Evolutionary conservation across 2,888 invertebrate genomes (phyloP).

Genomic region (Caenorhabditis sulstoni): DNA sequence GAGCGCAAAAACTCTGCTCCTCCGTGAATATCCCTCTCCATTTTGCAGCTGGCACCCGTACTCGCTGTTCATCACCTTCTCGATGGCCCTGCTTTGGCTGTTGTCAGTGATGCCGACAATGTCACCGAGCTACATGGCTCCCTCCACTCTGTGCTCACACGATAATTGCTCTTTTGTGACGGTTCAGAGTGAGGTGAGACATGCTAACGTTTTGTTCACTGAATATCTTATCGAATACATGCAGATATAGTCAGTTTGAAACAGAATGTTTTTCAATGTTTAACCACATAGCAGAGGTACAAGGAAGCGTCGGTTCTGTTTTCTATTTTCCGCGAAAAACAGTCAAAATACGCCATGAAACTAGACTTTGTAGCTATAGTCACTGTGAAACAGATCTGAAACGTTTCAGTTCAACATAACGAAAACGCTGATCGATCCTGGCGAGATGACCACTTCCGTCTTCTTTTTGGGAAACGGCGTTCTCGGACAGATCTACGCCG

Average conservation of each 20-base stretch:
- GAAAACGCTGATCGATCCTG: slow-evolving; percentile 57
- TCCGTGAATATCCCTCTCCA: too few relatives aligned
- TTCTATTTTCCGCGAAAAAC: too few relatives aligned
- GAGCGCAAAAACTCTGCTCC: too few relatives aligned
- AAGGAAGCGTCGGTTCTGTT: too few relatives aligned
- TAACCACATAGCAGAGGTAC: too few relatives aligned
- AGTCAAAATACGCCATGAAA: too few relatives aligned
- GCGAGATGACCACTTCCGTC: slow-evolving; percentile 63
- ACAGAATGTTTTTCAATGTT: too few relatives aligned
- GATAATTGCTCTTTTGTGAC: slow-evolving; percentile 60
- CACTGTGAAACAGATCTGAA: too few relatives aligned
- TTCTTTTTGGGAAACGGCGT: slow-evolving; percentile 65
- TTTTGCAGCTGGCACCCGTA: slow-evolving; percentile 61
- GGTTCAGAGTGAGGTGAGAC: slow-evolving; percentile 60
- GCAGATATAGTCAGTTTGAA: too few relatives aligned
- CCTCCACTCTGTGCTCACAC: slow-evolving; percentile 36
- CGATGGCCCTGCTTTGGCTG: slow-evolving; percentile 67
- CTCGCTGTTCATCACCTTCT: slow-evolving; percentile 62
- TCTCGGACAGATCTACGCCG: slow-evolving; percentile 62
- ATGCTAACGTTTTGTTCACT: too few relatives aligned
- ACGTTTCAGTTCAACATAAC: slow-evolving; percentile 55
- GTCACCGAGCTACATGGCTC: slow-evolving; percentile 66
- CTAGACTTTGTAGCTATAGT: too few relatives aligned
- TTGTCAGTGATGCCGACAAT: slow-evolving; percentile 66
- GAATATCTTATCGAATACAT: too few relatives aligned